Percentiles rank a stretch among this genome's conserved stretches.
These are phyloP conservation scores for Zaprionus nigranus DNA, from an alignment of 1,140 invertebrate genomes.

Conservation along the genomic window DNA sequence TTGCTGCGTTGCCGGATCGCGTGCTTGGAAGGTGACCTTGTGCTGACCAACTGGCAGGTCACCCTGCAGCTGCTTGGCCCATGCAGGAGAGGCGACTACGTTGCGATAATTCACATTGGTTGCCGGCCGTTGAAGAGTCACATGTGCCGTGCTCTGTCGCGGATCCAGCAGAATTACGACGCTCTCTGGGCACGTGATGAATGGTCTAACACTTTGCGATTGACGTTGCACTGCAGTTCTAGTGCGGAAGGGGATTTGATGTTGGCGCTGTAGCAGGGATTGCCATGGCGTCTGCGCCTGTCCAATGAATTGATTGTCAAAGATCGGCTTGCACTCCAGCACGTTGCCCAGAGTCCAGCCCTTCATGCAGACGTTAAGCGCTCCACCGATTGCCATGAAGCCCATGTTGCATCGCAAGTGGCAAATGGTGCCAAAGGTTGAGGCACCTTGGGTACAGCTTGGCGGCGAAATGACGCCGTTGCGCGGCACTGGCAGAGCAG, in stretches of 20 bases:
- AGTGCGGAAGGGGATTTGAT: background rate
- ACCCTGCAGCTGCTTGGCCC: slow-evolving; percentile 88
- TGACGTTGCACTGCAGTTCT: background rate
- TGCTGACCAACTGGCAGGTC: slow-evolving; percentile 87
- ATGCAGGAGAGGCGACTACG: slow-evolving; percentile 87
- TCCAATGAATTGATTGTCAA: slow-evolving; percentile 9
- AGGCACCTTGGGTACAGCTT: slow-evolving; percentile 84
- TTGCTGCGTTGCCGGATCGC: slow-evolving; percentile 86
- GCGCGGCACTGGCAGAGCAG: slow-evolving; percentile 78
- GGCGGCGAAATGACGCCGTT: slow-evolving; percentile 85
- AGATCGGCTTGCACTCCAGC: slow-evolving; percentile 74
- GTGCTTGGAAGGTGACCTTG: slow-evolving; percentile 87
- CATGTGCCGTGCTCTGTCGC: slow-evolving; percentile 85
- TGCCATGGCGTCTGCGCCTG: slow-evolving; percentile 7
- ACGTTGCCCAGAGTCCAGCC: slow-evolving; percentile 63
- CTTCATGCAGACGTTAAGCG: slow-evolving; percentile 57
- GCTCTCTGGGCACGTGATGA: slow-evolving; percentile 88
- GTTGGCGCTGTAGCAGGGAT: background rate
- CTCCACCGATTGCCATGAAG: slow-evolving; percentile 61
- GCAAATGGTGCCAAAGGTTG: slow-evolving; percentile 84
- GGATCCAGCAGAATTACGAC: slow-evolving; percentile 86
- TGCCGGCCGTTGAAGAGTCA: slow-evolving; percentile 88
- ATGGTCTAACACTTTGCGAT: slow-evolving; percentile 84
- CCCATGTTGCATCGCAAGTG: slow-evolving; percentile 83
- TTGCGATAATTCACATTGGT: slow-evolving; percentile 89